Evolutionary conservation across 2,113 vertebrate genomes (phyloP).

Genomic region (Gymnocephalus cernua): DNA sequence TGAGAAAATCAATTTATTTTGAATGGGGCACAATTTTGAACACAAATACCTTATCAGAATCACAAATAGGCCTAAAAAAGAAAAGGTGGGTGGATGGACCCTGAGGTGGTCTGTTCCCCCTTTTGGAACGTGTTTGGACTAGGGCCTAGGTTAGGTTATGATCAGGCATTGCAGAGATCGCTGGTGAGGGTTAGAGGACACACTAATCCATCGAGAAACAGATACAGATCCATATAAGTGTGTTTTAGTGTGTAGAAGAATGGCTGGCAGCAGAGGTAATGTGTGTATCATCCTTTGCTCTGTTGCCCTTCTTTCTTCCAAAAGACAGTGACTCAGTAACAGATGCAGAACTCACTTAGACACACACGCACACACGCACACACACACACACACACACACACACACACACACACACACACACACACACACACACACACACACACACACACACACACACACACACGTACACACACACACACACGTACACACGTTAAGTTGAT

Average conservation of each 20-base stretch:
- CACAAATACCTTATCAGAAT: not conserved
- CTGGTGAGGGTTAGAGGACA: not conserved
- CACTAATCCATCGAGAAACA: not conserved
- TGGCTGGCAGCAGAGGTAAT: conserved; percentile 8
- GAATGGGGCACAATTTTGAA: too few species aligned
- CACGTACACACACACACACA: conserved; percentile 17
- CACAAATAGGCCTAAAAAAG: not conserved
- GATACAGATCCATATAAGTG: not conserved
- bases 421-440: not conserved
- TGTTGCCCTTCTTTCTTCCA: conserved; percentile 45
- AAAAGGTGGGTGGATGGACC: not conserved
- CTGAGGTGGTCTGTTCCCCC: not conserved
- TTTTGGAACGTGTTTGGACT: not conserved
- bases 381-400: conserved; percentile 24
- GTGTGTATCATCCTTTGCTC: conserved; percentile 34
- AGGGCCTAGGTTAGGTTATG: too few species aligned
- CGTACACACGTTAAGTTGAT: conserved; percentile 46
- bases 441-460: not conserved
- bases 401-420: conserved; percentile 19
- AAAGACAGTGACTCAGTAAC: conserved; percentile 57
- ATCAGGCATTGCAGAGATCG: not conserved
- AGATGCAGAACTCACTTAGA: conserved; percentile 33
- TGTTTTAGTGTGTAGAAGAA: not conserved
- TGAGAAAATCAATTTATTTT: too few species aligned
- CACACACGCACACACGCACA: not conserved